A percentile compares a stretch with the other conserved stretches of the same genome.
Evolutionary conservation across 2,797 vertebrate genomes (phyloP).

Genomic region (Phataginus tetradactyla): DNA sequence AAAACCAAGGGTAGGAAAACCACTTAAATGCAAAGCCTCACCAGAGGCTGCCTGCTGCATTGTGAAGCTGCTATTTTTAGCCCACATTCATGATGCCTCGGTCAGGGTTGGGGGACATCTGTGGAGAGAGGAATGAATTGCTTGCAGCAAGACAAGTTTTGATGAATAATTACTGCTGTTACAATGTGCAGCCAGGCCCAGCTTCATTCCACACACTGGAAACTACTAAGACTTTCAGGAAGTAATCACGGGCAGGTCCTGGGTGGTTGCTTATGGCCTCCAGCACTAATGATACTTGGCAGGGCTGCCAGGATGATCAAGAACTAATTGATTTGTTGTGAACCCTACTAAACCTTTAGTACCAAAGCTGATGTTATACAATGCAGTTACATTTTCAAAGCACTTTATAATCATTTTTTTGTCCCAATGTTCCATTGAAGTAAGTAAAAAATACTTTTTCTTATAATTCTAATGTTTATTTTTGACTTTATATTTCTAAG

Average conservation of each 20-base stretch:
- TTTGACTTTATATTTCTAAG: slow-evolving; percentile 12
- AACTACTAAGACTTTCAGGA: slow-evolving; percentile 21
- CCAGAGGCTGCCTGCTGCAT: neutral
- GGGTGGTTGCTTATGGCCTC: neutral
- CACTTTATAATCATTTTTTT: neutral
- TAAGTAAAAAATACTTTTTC: neutral
- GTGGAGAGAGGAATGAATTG: slow-evolving; percentile 52
- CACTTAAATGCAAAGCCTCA: neutral
- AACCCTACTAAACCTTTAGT: neutral
- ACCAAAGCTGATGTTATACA: neutral
- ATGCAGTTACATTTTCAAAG: slow-evolving; percentile 20
- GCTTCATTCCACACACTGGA: neutral
- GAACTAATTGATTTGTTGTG: slow-evolving; percentile 44
- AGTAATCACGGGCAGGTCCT: neutral
- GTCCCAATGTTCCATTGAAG: neutral
- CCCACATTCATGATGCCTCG: slow-evolving; percentile 34
- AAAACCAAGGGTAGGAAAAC: neutral
- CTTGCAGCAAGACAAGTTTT: slow-evolving; percentile 63
- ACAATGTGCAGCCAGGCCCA: slow-evolving; percentile 30
- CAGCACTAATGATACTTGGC: slow-evolving; percentile 18
- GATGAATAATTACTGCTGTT: slow-evolving; percentile 74
- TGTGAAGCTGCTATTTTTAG: slow-evolving; percentile 68
- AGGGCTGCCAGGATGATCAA: neutral
- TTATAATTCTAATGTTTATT: neutral
- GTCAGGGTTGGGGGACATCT: slow-evolving; percentile 34